Conservation (phyloP, 2,888 invertebrate genomes). For the Alentia gelatinosa region DNA sequence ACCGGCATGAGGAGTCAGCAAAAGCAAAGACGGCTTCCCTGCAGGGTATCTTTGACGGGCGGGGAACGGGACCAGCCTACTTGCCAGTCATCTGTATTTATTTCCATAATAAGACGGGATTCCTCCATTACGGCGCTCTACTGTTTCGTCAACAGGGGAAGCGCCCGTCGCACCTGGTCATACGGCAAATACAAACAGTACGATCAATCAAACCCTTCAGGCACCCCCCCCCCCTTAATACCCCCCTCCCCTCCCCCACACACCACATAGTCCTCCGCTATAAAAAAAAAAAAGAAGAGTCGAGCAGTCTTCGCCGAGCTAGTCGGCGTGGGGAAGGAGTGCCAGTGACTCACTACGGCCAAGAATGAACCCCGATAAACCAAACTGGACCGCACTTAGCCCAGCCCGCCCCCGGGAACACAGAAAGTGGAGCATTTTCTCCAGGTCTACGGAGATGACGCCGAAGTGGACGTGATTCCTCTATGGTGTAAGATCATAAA, state of each 20-base stretch:
- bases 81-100: slow-evolving; percentile 37
- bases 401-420: not conserved
- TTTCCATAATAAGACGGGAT: slow-evolving; percentile 45
- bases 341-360: no score
- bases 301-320: no score
- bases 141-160: not conserved
- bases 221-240: not conserved
- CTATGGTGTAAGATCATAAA: not conserved
- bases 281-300: not conserved
- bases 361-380: not conserved
- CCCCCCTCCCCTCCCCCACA: not conserved
- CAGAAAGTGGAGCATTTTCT: not conserved
- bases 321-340: no score
- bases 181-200: not conserved
- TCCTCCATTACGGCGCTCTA: slow-evolving; percentile 20
- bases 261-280: not conserved
- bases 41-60: not conserved
- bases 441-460: not conserved
- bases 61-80: not conserved
- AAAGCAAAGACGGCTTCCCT: not conserved
- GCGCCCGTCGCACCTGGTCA: not conserved
- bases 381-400: no score
- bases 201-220: not conserved
- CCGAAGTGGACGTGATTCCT: not conserved
- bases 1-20: not conserved